Evolutionary conservation across 2,113 vertebrate genomes (phyloP), one percentile per base, ranked within the genome.

Genomic region (Pseudorasbora parva): DNA sequence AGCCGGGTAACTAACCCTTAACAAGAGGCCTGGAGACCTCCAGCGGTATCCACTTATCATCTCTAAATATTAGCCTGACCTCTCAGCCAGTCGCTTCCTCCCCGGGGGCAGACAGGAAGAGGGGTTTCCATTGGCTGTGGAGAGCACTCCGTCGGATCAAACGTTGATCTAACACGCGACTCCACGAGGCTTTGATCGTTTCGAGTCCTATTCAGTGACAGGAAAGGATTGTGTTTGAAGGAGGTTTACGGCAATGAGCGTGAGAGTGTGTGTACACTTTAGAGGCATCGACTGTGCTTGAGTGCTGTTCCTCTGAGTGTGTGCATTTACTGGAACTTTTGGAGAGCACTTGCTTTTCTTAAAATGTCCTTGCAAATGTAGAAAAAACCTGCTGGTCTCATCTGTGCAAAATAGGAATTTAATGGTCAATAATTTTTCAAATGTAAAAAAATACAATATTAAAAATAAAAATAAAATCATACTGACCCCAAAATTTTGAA

Each of bases 51-150:
- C 84, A 82, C 80, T 86, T 86, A 86, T 86, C 73, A 85, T 83
- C 81, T 85, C 84, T 87, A 88, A 88, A 88, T 88, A 85, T 81
- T 71, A 88, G 81, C 49, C 81, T 87, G 86, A 87, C 81, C 86
- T 80, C 81, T 80, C 75, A 60, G 84, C 51, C 43, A 10, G 49
- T 45, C 33, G 75, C 59, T 85, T 85, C 76, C 84, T 85, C 77
- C 66, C 68, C 60, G 57, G 60, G 76, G 76, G 19, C 17, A 47
- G 30, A 33, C 69, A 81, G 62, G 71, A 85, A 64, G 56, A 80
- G 45, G 30, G 43, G 49, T 41, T 85, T 57, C 64, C 76, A 79
- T 43, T 69, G 68, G 80, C 74, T 17, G 60, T 85, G 77, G 77
- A 80, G 84, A 85, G 84, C 72, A 68, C 76, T 85, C 85, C 59